These are phyloP conservation scores for Charanyca ferruginea DNA, from an alignment of 2,888 invertebrate species.

Conservation along the genomic window DNA sequence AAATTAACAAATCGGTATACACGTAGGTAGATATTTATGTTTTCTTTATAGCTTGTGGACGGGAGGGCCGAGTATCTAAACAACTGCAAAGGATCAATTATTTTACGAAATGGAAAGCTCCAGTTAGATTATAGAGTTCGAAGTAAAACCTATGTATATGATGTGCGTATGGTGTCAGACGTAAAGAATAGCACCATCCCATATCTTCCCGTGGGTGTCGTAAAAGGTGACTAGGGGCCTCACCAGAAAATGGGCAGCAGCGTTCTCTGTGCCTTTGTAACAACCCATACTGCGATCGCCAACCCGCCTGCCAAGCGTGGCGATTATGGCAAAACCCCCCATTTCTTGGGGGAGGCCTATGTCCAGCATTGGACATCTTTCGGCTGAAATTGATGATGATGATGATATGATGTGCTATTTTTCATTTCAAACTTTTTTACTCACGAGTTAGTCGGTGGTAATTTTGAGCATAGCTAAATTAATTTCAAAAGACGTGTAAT, in stretches of 20 bases:
- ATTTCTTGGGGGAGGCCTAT: too few species aligned
- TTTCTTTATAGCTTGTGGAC: constrained; percentile 17
- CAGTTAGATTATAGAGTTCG: background rate
- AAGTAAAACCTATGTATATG: background rate
- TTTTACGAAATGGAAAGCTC: background rate
- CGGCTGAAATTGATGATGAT: too few species aligned
- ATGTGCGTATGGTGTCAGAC: too few species aligned
- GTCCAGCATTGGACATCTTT: too few species aligned
- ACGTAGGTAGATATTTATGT: constrained; percentile 60
- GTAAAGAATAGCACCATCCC: too few species aligned
- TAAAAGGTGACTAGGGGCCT: too few species aligned
- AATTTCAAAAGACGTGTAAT: constrained; percentile 53
- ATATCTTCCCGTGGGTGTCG: too few species aligned
- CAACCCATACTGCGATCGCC: too few species aligned
- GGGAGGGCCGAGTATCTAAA: background rate
- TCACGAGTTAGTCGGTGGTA: background rate
- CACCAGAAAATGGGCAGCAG: too few species aligned
- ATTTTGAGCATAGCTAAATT: constrained; percentile 18
- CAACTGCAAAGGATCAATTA: background rate
- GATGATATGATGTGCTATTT: background rate
- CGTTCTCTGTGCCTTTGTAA: too few species aligned
- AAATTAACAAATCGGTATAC: constrained; percentile 53
- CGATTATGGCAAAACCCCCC: too few species aligned
- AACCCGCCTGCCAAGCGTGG: too few species aligned
- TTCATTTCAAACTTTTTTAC: background rate